A percentile compares a stretch with the other conserved stretches of the same genome.
These are phyloP conservation scores for Danaus plexippus DNA, from an alignment of 1,140 invertebrate genomes.

Conservation along the genomic window DNA sequence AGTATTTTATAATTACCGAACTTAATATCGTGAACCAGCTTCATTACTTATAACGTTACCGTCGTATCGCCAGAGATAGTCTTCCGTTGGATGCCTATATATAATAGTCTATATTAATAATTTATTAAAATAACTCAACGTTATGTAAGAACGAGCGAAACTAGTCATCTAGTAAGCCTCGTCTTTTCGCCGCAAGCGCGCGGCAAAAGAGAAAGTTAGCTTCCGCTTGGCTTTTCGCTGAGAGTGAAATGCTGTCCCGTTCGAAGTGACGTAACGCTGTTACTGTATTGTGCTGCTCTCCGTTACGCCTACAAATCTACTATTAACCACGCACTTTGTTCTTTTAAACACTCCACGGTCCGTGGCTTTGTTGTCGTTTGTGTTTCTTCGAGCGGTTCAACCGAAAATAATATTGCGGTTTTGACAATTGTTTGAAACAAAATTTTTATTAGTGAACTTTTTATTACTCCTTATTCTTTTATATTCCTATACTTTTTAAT, in stretches of 20 bases:
- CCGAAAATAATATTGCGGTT: too few relatives aligned
- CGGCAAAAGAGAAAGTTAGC: slow-evolving; percentile 68
- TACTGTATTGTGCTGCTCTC: slow-evolving; percentile 34
- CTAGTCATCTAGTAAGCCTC: slow-evolving; percentile 32
- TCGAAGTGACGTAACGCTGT: slow-evolving; percentile 57
- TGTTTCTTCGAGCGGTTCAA: too few relatives aligned
- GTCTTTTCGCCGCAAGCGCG: slow-evolving; percentile 42
- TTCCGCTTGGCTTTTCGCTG: slow-evolving; percentile 67
- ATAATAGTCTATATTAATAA: too few relatives aligned
- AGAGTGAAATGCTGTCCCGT: slow-evolving; percentile 70
- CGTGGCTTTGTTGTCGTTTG: too few relatives aligned
- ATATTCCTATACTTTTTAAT: too few relatives aligned
- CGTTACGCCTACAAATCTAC: slow-evolving; percentile 30
- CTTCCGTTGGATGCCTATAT: too few relatives aligned
- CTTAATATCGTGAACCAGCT: not conserved
- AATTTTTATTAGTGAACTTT: too few relatives aligned
- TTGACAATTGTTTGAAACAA: too few relatives aligned
- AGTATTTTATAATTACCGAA: too few relatives aligned
- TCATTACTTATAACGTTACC: not conserved
- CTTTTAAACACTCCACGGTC: not conserved
- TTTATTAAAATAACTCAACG: slow-evolving; percentile 1
- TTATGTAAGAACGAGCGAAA: slow-evolving; percentile 42
- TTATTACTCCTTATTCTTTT: too few relatives aligned
- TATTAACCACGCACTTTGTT: slow-evolving; percentile 3
- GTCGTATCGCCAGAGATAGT: too few relatives aligned